phyloP scores from a whole-genome alignment of 2,888 invertebrate genomes.

The Isotomurus palustris region DNA sequence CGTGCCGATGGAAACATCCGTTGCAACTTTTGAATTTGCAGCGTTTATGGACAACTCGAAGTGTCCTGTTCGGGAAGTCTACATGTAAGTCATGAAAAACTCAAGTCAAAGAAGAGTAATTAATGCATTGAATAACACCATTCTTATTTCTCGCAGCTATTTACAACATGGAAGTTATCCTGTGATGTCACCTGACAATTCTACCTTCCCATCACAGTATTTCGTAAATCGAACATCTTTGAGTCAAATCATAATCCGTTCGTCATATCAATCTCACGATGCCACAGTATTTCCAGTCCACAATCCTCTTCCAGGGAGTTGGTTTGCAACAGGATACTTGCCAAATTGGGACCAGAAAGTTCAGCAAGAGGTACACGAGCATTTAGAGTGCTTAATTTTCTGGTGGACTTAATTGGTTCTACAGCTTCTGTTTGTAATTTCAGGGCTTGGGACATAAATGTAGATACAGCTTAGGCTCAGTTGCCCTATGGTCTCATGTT shows the following conservation, averaged over 20 bases:
- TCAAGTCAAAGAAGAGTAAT: neutral
- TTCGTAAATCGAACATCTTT: conserved; percentile 49
- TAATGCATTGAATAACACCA: neutral
- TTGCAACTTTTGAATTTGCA: conserved; percentile 55
- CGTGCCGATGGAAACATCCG: conserved; percentile 53
- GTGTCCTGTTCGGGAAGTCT: conserved; percentile 51
- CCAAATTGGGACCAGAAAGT: conserved; percentile 53
- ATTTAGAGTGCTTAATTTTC: neutral
- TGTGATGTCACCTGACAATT: conserved; percentile 74
- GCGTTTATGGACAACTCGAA: conserved; percentile 53
- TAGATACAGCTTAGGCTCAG: conserved; percentile 54
- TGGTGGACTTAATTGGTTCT: neutral
- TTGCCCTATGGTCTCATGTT: conserved; percentile 53
- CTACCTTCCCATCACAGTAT: conserved; percentile 66
- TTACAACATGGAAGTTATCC: conserved; percentile 78
- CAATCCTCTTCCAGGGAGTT: conserved; percentile 62
- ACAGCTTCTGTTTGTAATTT: neutral
- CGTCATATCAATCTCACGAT: conserved; percentile 51
- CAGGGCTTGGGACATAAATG: conserved; percentile 54
- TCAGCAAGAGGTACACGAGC: conserved; percentile 51
- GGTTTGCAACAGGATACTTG: conserved; percentile 69
- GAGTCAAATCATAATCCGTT: conserved; percentile 48
- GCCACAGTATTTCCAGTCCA: conserved; percentile 52
- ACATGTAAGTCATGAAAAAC: conserved; percentile 50
- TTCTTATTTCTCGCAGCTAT: no score